Evolutionary conservation across 1,140 invertebrate species (phyloP).

Genomic region (Hermetia illucens): DNA sequence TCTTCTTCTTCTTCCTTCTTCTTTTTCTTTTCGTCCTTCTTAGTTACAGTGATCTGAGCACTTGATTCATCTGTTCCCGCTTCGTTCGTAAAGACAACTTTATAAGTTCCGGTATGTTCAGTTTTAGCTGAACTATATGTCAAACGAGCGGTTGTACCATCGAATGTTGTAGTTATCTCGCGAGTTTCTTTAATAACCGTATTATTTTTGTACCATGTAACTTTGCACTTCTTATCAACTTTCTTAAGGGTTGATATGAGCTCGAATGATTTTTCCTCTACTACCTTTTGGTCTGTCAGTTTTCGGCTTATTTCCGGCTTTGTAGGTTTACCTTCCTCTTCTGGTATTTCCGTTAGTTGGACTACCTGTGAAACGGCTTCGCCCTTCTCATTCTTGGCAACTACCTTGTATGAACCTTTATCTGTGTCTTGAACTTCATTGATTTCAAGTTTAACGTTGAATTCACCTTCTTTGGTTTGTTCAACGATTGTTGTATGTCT

Average conservation of each 20-base stretch:
- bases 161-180: constrained; percentile 55
- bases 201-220: constrained; percentile 77
- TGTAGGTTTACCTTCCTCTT: constrained; percentile 26
- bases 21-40: constrained; percentile 23
- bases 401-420: constrained; percentile 78
- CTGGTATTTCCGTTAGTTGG: constrained; percentile 67
- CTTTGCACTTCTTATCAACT: constrained; percentile 58
- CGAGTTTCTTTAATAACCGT: constrained; percentile 54
- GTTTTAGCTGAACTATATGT: constrained; percentile 53
- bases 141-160: constrained; percentile 63
- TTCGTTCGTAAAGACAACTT: constrained; percentile 67
- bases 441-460: constrained; percentile 75
- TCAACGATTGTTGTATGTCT: constrained; percentile 21
- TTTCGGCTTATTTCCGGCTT: constrained; percentile 58
- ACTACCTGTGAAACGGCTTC: constrained; percentile 82
- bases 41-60: constrained; percentile 52
- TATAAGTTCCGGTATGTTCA: constrained; percentile 61
- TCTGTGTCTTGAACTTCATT: constrained; percentile 60
- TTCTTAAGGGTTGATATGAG: constrained; percentile 56
- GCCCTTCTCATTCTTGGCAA: constrained; percentile 86
- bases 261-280: constrained; percentile 65
- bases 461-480: constrained; percentile 42
- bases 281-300: constrained; percentile 49
- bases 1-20: constrained; percentile 15
- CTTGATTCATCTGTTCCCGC: constrained; percentile 68